Evolutionary conservation across 2,888 invertebrate genomes (phyloP), one percentile per base, ranked within the genome.

Genomic region (Lepidocyrtinus sp.): DNA sequence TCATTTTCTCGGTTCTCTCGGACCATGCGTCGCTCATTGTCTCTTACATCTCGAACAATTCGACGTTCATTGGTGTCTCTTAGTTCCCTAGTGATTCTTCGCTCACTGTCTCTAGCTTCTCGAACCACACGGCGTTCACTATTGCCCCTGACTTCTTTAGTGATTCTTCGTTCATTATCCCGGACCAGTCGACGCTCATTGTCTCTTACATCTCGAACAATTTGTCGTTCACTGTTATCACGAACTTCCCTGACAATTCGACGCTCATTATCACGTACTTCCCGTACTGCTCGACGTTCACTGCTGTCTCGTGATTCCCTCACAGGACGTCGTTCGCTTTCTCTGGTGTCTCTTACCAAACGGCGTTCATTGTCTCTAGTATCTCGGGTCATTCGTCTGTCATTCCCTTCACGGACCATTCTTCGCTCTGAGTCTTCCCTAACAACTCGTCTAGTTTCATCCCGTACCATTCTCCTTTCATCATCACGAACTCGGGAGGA

Each of bases 11-110:
- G 55, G 17, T 25, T n/a, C 1, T 69, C 65, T 24, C 67, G 25
- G 5, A 75, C 75, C 19, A 63, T 1, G 46, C 79, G 75, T 19
- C 82, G 71, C 21, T 19, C 27, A 46, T 75, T 74, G 17, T 46
- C 50, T 62, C 68, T 19, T 50, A 65, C 75, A 25, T 46, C 50
- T 63, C 68, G 12, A 46, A 62, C 73, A 15, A 59, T 1, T 36
- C 62, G 68, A 3, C 63, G 22, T n/a, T 71, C 72, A 25, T 46
- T n/a, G 25, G 50, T 55, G 19, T 24, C 69, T 15, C 65, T 55
- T 1, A 64, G 27, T 27, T 69, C 61, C 15, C 64, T 5, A 7
- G 12, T 12, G 12, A 36, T 12, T 25, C 81, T 59, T 21, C 65
- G 55, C 45, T 63, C 22, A 24, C 50, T 19, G 24, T 70, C 65